Conservation (phyloP, 2,888 invertebrate genomes). For the Bombyx huttoni region DNA sequence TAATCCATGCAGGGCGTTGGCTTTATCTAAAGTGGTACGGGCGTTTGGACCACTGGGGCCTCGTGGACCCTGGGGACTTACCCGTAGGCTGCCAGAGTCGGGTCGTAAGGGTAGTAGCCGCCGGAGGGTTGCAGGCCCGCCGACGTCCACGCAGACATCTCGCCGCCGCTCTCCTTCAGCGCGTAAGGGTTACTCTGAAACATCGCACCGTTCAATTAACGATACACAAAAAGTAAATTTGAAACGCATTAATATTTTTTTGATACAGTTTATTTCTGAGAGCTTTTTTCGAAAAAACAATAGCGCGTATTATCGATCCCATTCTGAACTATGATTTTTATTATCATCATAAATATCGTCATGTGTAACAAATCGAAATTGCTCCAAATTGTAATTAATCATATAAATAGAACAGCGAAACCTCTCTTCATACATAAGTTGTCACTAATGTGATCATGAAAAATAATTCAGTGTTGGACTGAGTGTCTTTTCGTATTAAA, state of each 20-base stretch:
- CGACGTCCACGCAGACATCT: slow-evolving; percentile 94
- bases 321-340: neutral
- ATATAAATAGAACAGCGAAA: no score
- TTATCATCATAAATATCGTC: neutral
- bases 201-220: slow-evolving; percentile 40
- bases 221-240: no score
- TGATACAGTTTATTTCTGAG: slow-evolving; percentile 2
- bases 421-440: no score
- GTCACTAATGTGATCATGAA: no score
- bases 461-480: no score
- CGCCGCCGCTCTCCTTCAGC: slow-evolving; percentile 87
- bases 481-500: no score
- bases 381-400: no score
- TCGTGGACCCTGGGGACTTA: slow-evolving; percentile 74
- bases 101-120: slow-evolving; percentile 94
- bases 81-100: slow-evolving; percentile 93
- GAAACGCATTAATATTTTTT: neutral
- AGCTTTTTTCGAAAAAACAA: neutral
- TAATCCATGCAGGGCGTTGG: slow-evolving; percentile 54
- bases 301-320: no score
- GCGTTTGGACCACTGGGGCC: slow-evolving; percentile 40
- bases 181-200: slow-evolving; percentile 93
- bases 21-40: slow-evolving; percentile 63
- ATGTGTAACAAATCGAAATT: no score
- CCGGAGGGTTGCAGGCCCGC: slow-evolving; percentile 91